phyloP scores from a whole-genome alignment of 2,888 invertebrate genomes.

The Osmoderma eremita region DNA sequence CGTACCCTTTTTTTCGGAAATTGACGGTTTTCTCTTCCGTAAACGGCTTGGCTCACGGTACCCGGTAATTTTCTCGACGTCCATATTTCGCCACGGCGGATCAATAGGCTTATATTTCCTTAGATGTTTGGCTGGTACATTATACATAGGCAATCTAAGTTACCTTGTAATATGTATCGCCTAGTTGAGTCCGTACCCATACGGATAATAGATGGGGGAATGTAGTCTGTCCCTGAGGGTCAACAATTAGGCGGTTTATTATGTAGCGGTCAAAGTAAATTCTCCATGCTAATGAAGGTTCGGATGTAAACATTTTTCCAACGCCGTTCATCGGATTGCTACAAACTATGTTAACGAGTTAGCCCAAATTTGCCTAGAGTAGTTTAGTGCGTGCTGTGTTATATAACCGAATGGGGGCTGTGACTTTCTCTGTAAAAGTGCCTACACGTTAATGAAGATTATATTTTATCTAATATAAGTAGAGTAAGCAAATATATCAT shows the following conservation, averaged over 20 bases:
- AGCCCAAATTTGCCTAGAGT: too few species aligned
- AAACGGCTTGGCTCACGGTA: constrained; percentile 27
- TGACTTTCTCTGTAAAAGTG: too few species aligned
- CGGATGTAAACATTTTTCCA: not conserved
- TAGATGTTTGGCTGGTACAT: constrained; percentile 33
- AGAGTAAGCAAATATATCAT: too few species aligned
- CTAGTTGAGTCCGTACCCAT: constrained; percentile 2
- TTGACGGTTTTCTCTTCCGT: not conserved
- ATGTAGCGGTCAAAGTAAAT: constrained; percentile 29
- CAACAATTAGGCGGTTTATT: constrained; percentile 29
- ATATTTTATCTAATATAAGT: too few species aligned
- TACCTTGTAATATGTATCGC: constrained; percentile 22
- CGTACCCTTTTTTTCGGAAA: constrained; percentile 8
- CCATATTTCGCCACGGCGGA: constrained; percentile 20
- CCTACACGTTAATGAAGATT: too few species aligned
- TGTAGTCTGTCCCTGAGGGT: constrained; percentile 26
- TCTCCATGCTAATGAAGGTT: not conserved
- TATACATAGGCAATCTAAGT: constrained; percentile 31
- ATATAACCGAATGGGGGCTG: too few species aligned
- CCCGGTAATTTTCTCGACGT: constrained; percentile 17
- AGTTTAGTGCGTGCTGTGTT: too few species aligned
- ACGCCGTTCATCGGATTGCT: not conserved
- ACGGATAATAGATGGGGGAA: constrained; percentile 23
- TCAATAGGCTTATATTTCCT: constrained; percentile 32
- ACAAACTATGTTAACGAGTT: too few species aligned